Evolutionary conservation across 2,888 invertebrate species (phyloP).

Genomic region (Odontocolon sp.): DNA sequence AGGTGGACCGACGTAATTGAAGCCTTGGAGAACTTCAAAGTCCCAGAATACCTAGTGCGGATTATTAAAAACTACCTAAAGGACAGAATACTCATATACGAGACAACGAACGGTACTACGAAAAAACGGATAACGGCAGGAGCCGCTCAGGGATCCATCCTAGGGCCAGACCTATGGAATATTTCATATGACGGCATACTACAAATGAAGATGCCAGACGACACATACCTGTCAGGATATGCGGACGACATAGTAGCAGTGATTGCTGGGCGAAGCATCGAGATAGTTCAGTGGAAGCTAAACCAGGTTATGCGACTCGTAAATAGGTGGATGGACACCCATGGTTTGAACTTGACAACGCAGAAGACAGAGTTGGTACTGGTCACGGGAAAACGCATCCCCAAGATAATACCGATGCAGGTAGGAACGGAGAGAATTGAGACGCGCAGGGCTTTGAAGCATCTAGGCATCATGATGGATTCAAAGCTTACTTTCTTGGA

Average conservation of each 20-base stretch:
- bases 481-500: constrained; percentile 18
- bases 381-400: not conserved
- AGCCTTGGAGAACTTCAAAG: constrained; percentile 42
- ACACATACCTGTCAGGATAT: constrained; percentile 10
- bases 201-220: not conserved
- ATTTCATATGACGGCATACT: constrained; percentile 22
- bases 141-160: not conserved
- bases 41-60: constrained; percentile 49
- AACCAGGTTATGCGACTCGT: constrained; percentile 22
- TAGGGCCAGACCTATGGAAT: constrained; percentile 47
- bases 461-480: constrained; percentile 6
- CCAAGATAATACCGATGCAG: not conserved
- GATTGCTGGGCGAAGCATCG: not conserved
- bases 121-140: not conserved
- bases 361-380: constrained; percentile 18
- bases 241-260: constrained; percentile 40
- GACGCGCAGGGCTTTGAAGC: not conserved
- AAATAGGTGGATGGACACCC: constrained; percentile 31
- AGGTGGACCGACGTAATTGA: constrained; percentile 50
- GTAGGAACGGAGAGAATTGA: not conserved
- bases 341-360: constrained; percentile 48
- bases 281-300: not conserved
- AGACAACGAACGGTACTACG: not conserved
- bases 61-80: constrained; percentile 52
- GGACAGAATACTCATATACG: constrained; percentile 44